These are phyloP conservation scores for Proctacanthus coquilletti DNA, from an alignment of 1,140 invertebrate species.

Conservation along the genomic window DNA sequence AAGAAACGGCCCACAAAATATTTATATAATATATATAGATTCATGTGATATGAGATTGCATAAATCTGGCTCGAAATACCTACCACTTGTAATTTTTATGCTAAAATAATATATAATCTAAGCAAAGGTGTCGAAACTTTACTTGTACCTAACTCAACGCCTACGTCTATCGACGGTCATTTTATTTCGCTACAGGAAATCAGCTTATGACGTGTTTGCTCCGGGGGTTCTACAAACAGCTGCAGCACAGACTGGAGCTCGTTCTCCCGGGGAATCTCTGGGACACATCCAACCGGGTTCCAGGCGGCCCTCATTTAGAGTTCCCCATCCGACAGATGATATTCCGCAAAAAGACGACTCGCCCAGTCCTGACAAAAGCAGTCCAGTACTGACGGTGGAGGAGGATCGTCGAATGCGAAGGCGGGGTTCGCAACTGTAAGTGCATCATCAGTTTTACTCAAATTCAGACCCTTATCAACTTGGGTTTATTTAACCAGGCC, in stretches of 20 bases:
- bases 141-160: no score
- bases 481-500: slow-evolving; percentile 35
- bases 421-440: slow-evolving; percentile 64
- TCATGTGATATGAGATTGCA: no score
- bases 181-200: slow-evolving; percentile 38
- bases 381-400: slow-evolving; percentile 42
- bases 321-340: slow-evolving; percentile 34
- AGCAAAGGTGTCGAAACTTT: no score
- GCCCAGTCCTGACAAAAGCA: slow-evolving; percentile 28
- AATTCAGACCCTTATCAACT: neutral
- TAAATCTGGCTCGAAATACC: no score
- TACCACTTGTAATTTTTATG: no score
- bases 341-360: slow-evolving; percentile 37
- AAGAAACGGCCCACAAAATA: no score
- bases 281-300: slow-evolving; percentile 26
- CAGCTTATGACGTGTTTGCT: slow-evolving; percentile 63
- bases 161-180: no score
- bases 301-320: slow-evolving; percentile 53
- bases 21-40: no score
- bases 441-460: slow-evolving; percentile 14
- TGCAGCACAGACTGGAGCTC: slow-evolving; percentile 10
- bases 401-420: slow-evolving; percentile 56
- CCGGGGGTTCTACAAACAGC: slow-evolving; percentile 21
- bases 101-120: no score
- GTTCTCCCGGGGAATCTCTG: slow-evolving; percentile 22